Evolutionary conservation across 2,797 vertebrate species (phyloP).

Genomic region (Sternarchorhynchus goeldii): DNA sequence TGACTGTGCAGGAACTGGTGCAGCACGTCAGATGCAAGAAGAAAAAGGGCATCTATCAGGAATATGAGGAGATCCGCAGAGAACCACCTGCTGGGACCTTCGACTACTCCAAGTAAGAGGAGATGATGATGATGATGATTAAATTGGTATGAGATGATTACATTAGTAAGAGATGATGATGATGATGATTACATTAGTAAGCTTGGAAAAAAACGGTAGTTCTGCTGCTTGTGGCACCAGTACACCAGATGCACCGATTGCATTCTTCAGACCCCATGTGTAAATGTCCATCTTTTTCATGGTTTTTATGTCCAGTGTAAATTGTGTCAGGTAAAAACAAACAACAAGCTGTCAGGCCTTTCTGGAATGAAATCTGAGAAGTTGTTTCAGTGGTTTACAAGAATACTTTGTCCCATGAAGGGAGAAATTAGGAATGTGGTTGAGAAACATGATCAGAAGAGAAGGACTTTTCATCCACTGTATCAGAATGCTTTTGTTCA

Average conservation of each 20-base stretch:
- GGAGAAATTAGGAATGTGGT: background rate
- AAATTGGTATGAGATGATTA: background rate
- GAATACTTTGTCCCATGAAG: background rate
- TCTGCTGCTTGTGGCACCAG: too few relatives aligned
- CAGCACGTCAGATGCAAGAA: slow-evolving; percentile 80
- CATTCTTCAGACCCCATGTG: too few relatives aligned
- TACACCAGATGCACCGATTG: too few relatives aligned
- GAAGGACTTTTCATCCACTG: background rate
- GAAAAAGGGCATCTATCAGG: slow-evolving; percentile 85
- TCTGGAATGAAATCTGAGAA: too few relatives aligned
- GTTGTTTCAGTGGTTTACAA: background rate
- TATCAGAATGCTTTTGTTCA: background rate
- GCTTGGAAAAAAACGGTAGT: too few relatives aligned
- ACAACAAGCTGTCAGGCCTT: too few relatives aligned
- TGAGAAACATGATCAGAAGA: background rate
- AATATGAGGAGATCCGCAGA: slow-evolving; percentile 85
- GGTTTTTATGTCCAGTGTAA: too few relatives aligned
- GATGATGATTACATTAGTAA: too few relatives aligned
- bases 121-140: background rate
- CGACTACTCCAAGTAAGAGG: slow-evolving; percentile 82
- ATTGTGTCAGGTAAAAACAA: too few relatives aligned
- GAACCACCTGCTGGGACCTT: slow-evolving; percentile 81
- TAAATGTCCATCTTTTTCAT: too few relatives aligned
- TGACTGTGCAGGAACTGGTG: slow-evolving; percentile 77
- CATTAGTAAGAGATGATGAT: background rate